Percentiles rank a stretch among this genome's conserved stretches.
Conservation (phyloP, 2,888 invertebrate species). For the Ceraclea dissimilis region DNA sequence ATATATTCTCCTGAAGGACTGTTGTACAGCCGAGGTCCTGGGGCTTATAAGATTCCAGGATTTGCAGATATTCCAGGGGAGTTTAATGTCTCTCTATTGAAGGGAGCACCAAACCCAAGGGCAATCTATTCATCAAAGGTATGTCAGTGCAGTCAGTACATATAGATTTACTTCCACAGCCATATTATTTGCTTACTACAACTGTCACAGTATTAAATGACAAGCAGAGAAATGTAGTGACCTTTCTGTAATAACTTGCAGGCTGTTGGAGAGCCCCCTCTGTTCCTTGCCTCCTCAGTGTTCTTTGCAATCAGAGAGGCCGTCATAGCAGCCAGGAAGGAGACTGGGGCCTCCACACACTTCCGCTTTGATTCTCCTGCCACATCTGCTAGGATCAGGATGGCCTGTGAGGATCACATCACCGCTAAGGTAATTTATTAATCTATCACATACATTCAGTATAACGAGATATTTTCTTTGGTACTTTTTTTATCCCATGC, state of each 20-base stretch:
- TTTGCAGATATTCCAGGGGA: slow-evolving; percentile 86
- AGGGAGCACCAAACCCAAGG: slow-evolving; percentile 81
- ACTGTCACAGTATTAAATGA: no score
- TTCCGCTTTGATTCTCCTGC: slow-evolving; percentile 78
- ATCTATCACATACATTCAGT: no score
- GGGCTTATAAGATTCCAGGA: slow-evolving; percentile 90
- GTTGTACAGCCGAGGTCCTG: slow-evolving; percentile 80
- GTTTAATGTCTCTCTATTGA: slow-evolving; percentile 87
- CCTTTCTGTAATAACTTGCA: no score
- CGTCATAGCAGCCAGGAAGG: slow-evolving; percentile 66
- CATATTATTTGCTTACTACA: no score
- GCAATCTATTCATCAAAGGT: slow-evolving; percentile 96
- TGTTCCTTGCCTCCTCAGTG: slow-evolving; percentile 80
- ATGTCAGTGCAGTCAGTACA: no score
- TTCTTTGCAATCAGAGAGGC: slow-evolving; percentile 90
- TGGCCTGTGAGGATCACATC: slow-evolving; percentile 82
- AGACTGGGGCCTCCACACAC: slow-evolving; percentile 52
- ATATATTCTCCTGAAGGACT: slow-evolving; percentile 79
- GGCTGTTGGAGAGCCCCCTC: slow-evolving; percentile 94
- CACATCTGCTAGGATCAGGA: slow-evolving; percentile 79
- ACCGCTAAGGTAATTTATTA: slow-evolving; percentile 63
- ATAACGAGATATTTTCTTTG: no score
- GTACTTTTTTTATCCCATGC: no score
- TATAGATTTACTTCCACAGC: no score
- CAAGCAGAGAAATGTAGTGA: no score